Percentiles rank a stretch among this genome's conserved stretches.
phyloP scores from a whole-genome alignment of 1,140 invertebrate genomes.

The Tetragnatha versicolor region DNA sequence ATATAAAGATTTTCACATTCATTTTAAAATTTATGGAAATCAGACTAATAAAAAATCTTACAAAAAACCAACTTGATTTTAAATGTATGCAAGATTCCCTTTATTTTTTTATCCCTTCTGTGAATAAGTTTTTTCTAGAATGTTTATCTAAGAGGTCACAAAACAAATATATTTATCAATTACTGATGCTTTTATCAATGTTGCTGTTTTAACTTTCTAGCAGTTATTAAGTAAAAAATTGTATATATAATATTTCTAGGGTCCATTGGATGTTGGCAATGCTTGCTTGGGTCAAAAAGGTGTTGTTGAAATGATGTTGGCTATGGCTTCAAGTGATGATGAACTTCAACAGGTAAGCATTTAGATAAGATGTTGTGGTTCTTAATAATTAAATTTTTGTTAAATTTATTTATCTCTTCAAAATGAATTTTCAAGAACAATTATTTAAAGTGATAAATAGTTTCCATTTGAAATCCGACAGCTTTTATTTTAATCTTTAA shows the following conservation, averaged over 20 bases:
- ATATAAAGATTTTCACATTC: neutral
- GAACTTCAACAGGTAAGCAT: conserved; percentile 70
- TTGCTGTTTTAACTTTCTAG: no score
- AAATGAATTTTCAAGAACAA: no score
- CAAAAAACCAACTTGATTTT: no score
- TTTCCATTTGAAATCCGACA: no score
- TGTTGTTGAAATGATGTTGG: conserved; percentile 95
- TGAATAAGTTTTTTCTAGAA: neutral
- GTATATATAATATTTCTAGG: conserved; percentile 63
- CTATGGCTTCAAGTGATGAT: conserved; percentile 88
- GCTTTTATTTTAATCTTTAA: no score
- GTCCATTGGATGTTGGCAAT: conserved; percentile 94
- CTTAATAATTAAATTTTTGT: neutral
- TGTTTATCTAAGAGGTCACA: neutral
- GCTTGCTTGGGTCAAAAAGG: conserved; percentile 89
- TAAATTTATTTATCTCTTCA: conserved; percentile 14
- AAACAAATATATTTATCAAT: neutral
- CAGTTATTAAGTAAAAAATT: neutral
- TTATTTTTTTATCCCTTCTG: neutral
- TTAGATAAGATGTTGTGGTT: neutral
- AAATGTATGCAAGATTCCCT: no score
- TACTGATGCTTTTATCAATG: no score
- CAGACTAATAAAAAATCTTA: no score
- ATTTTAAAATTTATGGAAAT: neutral
- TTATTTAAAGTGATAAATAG: no score